Evolutionary conservation across 1,140 invertebrate species (phyloP).

Genomic region (Popillia japonica): DNA sequence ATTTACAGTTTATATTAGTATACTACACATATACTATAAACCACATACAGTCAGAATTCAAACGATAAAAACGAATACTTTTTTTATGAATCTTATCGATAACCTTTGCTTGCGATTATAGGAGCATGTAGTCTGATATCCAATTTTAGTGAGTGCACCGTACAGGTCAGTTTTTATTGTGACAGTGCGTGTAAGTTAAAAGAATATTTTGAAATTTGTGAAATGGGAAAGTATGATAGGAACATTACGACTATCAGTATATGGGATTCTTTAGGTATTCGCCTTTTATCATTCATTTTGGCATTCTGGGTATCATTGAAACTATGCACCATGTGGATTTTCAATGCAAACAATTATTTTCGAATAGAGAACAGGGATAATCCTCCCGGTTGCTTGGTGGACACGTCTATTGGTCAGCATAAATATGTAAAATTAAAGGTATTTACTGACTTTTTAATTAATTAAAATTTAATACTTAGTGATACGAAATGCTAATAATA

Average conservation of each 20-base stretch:
- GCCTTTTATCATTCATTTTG: conserved; percentile 63
- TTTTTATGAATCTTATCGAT: conserved; percentile 17
- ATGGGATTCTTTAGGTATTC: conserved; percentile 62
- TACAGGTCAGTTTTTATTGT: conserved; percentile 30
- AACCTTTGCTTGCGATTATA: conserved; percentile 21
- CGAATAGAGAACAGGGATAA: conserved; percentile 63
- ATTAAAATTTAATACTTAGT: background rate
- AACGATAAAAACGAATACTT: background rate
- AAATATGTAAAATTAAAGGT: conserved; percentile 74
- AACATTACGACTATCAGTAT: conserved; percentile 62
- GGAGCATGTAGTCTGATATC: background rate
- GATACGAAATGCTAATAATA: background rate
- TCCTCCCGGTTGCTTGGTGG: conserved; percentile 68
- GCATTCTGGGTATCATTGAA: conserved; percentile 65
- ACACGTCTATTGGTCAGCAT: conserved; percentile 68
- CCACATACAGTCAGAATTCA: too few species aligned
- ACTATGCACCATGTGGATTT: conserved; percentile 63
- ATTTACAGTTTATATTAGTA: background rate
- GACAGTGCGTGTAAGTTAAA: background rate
- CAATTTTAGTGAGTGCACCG: background rate
- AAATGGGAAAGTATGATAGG: conserved; percentile 19
- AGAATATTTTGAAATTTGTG: background rate
- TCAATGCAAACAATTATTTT: conserved; percentile 63
- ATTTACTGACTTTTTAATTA: conserved; percentile 38
- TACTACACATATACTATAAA: background rate